These are phyloP conservation scores for Eumeta japonica DNA, from an alignment of 1,140 invertebrate genomes.

Conservation along the genomic window DNA sequence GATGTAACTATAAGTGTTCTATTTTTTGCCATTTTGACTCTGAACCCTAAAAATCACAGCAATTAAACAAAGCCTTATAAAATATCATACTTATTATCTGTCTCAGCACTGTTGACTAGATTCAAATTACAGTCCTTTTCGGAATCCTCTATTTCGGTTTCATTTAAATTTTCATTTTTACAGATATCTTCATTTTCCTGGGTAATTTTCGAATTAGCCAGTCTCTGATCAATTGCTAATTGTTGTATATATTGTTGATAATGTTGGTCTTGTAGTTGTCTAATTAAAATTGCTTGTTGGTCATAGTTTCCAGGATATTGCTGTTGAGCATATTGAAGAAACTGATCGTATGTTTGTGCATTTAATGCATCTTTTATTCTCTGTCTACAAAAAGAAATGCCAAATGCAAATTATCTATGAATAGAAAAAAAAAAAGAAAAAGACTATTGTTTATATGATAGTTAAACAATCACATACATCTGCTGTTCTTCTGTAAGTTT, in stretches of 20 bases:
- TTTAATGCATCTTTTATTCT: conserved; percentile 95
- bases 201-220: conserved; percentile 36
- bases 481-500: conserved; percentile 55
- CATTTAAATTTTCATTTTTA: conserved; percentile 5
- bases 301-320: conserved; percentile 90
- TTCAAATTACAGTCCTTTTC: conserved; percentile 34
- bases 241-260: conserved; percentile 98
- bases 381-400: conserved; percentile 58
- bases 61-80: too few species aligned
- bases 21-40: not conserved
- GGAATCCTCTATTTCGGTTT: conserved; percentile 18
- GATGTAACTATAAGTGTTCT: too few species aligned
- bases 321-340: conserved; percentile 89
- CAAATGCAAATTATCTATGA: not conserved
- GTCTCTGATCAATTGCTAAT: conserved; percentile 60
- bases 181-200: conserved; percentile 16
- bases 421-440: too few species aligned
- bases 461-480: conserved; percentile 60
- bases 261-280: conserved; percentile 94
- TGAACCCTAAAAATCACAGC: too few species aligned
- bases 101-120: too few species aligned
- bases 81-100: too few species aligned
- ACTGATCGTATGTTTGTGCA: conserved; percentile 93
- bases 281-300: conserved; percentile 89
- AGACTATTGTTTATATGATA: too few species aligned